Percentiles rank a stretch among this genome's conserved stretches.
Evolutionary conservation across 1,140 invertebrate species (phyloP).

Genomic region (Drosophila gunungcola): DNA sequence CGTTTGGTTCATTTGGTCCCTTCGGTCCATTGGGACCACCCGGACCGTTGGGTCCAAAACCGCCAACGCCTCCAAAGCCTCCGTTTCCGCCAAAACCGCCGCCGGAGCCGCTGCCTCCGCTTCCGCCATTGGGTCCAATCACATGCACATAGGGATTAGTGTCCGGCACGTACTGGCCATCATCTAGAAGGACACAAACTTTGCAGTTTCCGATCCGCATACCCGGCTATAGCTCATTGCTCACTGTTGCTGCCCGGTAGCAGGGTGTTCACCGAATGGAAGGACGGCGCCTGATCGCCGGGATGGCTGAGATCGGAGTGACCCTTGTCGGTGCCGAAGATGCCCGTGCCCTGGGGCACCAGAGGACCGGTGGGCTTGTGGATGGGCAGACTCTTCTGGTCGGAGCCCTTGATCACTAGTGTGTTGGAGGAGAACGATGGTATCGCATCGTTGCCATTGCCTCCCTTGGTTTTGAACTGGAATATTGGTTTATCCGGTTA

Average conservation of each 20-base stretch:
- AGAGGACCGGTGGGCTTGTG: slow-evolving; percentile 31
- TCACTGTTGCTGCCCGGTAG: slow-evolving; percentile 67
- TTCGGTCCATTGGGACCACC: slow-evolving; percentile 54
- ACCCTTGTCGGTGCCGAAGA: slow-evolving; percentile 79
- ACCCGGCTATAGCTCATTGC: slow-evolving; percentile 35
- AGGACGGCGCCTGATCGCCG: slow-evolving; percentile 70
- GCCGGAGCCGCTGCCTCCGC: slow-evolving; percentile 45
- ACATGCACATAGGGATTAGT: slow-evolving; percentile 67
- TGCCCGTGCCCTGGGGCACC: slow-evolving; percentile 51
- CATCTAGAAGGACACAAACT: slow-evolving; percentile 81
- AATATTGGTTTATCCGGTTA: slow-evolving; percentile 49
- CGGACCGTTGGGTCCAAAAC: slow-evolving; percentile 51
- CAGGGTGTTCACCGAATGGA: slow-evolving; percentile 67
- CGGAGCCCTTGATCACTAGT: slow-evolving; percentile 63
- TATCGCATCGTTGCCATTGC: slow-evolving; percentile 34
- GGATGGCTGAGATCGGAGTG: slow-evolving; percentile 67
- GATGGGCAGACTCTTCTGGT: slow-evolving; percentile 70
- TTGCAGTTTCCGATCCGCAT: slow-evolving; percentile 38
- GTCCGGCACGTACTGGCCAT: slow-evolving; percentile 63
- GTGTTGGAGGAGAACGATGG: slow-evolving; percentile 42
- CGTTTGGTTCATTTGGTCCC: slow-evolving; percentile 65
- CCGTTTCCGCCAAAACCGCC: slow-evolving; percentile 57
- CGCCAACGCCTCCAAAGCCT: slow-evolving; percentile 45
- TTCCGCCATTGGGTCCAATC: slow-evolving; percentile 60
- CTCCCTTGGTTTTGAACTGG: slow-evolving; percentile 60